Evolutionary conservation across 2,888 invertebrate genomes (phyloP), one percentile per base, ranked within the genome.

Genomic region (Laspeyria flexula): DNA sequence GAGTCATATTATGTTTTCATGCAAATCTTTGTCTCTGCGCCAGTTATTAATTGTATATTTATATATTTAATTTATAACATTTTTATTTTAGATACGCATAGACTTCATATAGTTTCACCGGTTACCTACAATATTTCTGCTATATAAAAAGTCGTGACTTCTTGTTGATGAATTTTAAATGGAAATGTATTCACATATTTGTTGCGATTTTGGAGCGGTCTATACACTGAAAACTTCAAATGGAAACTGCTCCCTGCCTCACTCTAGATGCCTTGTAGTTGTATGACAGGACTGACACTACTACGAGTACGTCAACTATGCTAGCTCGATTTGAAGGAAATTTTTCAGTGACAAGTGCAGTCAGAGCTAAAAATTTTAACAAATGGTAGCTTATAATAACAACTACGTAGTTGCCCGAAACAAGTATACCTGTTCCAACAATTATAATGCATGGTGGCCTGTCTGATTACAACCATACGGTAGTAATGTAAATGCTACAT

Each of bases 201-300:
- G n/a, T 30, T 11, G 76, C 72, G 75, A 73, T 79, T 78, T 78
- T 65, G 73, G 73, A 70, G 75, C 69, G 55, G 61, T 56, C 61
- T 42, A 41, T 53, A 71, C 75, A 79, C 72, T 72, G 70, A 71
- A 73, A 71, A 73, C 62, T 71, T 71, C 65, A 66, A 66, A 59
- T 57, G 48, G 61, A 57, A 55, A 55, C 27, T 60, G 52, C 42
- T 55, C 54, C 53, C 54, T 45, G 57, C 51, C 54, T 56, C 55
- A 62, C 53, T 63, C 55, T 55, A 60, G 61, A 50, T 45, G 52
- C 55, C 59, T 59, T 50, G 60, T 59, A 56, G 54, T 48, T 58
- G 31, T 43, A 47, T 35, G 41, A 48, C 37, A 44, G 42, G 34
- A 65, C 43, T 47, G 42, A 55, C 43, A 48, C 41, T 55, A 40